Conservation (phyloP, 2,797 vertebrate genomes). For the Anniella stebbinsi region DNA sequence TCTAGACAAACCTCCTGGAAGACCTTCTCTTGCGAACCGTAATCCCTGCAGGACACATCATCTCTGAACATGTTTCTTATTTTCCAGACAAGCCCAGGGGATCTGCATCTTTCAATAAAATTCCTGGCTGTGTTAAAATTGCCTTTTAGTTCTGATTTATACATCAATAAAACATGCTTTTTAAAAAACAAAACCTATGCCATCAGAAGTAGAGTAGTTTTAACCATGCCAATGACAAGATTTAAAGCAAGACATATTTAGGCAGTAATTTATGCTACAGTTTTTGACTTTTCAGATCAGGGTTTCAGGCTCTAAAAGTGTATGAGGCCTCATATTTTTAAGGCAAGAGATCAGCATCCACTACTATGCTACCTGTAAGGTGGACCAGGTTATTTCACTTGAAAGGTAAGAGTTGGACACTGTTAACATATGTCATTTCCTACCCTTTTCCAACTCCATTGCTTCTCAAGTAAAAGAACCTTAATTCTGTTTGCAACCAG, state of each 20-base stretch:
- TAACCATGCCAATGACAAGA: constrained; percentile 57
- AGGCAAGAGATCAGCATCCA: neutral
- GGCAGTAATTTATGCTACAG: constrained; percentile 43
- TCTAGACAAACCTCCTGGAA: constrained; percentile 61
- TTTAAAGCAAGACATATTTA: constrained; percentile 29
- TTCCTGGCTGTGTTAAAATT: constrained; percentile 67
- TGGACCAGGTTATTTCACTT: constrained; percentile 8
- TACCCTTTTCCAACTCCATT: neutral
- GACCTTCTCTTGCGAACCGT: constrained; percentile 42
- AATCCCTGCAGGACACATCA: constrained; percentile 49
- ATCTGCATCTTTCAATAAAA: constrained; percentile 63
- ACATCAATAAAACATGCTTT: constrained; percentile 35
- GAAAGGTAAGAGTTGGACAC: constrained; percentile 13
- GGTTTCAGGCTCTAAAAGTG: neutral
- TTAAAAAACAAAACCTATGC: neutral
- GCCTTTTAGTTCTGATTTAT: constrained; percentile 72
- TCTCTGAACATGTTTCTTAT: constrained; percentile 66
- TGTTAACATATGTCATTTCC: too few species aligned
- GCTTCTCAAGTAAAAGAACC: neutral
- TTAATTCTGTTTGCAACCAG: neutral
- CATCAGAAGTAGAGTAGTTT: constrained; percentile 59
- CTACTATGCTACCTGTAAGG: neutral
- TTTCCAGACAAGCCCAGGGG: constrained; percentile 72
- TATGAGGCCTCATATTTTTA: neutral
- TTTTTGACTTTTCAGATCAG: constrained; percentile 19